phyloP scores from a whole-genome alignment of 1,140 invertebrate genomes.

The Acromyrmex heyeri region DNA sequence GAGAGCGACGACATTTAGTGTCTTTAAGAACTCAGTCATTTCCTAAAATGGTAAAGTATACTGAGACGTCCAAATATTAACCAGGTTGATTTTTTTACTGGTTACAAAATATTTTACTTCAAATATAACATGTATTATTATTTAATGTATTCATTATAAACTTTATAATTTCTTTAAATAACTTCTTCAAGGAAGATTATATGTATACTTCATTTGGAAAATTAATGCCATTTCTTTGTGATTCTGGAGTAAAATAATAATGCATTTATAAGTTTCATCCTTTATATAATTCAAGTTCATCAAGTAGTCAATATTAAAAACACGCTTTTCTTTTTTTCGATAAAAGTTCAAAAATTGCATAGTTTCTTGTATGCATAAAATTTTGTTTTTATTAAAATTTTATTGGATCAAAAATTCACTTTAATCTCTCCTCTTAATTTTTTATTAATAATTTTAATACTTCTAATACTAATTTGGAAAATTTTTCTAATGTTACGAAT shows the following conservation, averaged over 20 bases:
- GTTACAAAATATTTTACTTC: background rate
- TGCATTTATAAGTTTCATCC: too few species aligned
- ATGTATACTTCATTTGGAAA: too few species aligned
- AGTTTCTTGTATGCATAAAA: background rate
- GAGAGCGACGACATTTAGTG: background rate
- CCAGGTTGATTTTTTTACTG: background rate
- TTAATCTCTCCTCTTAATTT: background rate
- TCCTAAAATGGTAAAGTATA: background rate
- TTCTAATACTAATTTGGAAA: background rate
- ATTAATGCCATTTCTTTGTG: too few species aligned
- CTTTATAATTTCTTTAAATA: too few species aligned
- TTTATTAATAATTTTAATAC: background rate
- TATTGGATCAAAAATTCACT: background rate
- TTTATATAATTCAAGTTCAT: too few species aligned
- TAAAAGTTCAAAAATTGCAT: background rate
- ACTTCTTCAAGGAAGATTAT: too few species aligned
- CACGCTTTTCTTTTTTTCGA: too few species aligned
- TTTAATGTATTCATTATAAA: background rate
- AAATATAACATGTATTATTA: background rate
- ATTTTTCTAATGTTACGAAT: background rate
- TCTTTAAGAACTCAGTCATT: constrained; percentile 26
- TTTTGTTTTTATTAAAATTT: background rate
- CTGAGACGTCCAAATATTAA: background rate
- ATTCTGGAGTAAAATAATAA: too few species aligned
- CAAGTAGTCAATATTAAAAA: too few species aligned